Evolutionary conservation across 2,113 vertebrate species (phyloP).

Genomic region (Eurystomus gularis): DNA sequence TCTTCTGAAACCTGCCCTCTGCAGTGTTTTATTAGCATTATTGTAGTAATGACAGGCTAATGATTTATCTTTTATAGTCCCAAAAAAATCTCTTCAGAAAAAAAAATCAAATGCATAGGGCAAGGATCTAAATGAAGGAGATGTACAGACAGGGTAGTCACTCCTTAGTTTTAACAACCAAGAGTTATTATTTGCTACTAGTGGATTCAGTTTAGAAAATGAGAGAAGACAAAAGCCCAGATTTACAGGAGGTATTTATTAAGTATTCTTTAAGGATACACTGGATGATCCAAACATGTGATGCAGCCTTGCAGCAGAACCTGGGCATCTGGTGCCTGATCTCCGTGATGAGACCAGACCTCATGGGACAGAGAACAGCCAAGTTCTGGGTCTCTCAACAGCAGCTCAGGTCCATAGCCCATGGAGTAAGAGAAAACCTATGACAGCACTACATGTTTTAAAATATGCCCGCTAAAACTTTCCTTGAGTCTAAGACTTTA

Average conservation of each 20-base stretch:
- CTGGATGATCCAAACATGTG: background rate
- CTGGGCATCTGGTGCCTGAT: fast-evolving
- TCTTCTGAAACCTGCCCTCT: background rate
- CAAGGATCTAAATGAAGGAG: background rate
- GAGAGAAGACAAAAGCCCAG: background rate
- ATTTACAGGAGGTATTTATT: background rate
- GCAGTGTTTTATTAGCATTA: background rate
- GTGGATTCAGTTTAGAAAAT: background rate
- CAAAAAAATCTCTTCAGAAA: too few relatives aligned
- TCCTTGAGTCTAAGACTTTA: background rate
- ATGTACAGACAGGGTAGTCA: background rate
- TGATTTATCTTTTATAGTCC: too few relatives aligned
- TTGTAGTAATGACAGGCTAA: background rate
- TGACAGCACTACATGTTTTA: background rate
- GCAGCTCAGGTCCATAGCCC: fast-evolving
- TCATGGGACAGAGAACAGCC: background rate
- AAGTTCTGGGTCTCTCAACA: fast-evolving
- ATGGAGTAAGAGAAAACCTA: background rate
- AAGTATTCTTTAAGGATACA: background rate
- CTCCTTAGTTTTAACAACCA: background rate
- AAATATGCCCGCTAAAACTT: background rate
- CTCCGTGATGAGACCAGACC: background rate
- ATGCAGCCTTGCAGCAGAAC: background rate
- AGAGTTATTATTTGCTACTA: background rate
- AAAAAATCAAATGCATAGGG: background rate